phyloP scores from a whole-genome alignment of 2,797 vertebrate species.

The Esox masquinongy region DNA sequence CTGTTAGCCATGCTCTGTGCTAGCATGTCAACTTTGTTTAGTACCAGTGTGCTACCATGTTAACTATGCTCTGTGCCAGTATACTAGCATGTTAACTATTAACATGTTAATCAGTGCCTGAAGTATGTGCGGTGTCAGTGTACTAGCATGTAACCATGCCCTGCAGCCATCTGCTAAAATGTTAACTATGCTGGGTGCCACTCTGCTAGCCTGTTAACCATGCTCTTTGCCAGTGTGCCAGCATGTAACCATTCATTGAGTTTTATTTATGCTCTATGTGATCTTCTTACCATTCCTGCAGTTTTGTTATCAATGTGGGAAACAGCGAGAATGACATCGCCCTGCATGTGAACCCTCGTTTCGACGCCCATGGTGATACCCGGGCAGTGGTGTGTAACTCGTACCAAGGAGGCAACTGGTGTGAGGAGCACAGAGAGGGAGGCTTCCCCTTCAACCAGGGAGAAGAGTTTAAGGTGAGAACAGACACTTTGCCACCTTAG shows the following conservation, averaged over 20 bases:
- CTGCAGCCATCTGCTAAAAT: too few relatives aligned
- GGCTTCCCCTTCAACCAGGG: conserved; percentile 72
- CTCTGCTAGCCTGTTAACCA: too few relatives aligned
- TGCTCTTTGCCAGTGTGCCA: too few relatives aligned
- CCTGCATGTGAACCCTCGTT: conserved; percentile 77
- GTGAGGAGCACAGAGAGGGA: conserved; percentile 66
- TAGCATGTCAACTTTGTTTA: too few relatives aligned
- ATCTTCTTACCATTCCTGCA: conserved; percentile 28
- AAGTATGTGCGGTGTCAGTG: too few relatives aligned
- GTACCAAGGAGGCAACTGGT: conserved; percentile 69
- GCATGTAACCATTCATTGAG: too few relatives aligned
- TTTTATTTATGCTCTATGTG: not conserved
- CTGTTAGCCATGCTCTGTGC: too few relatives aligned
- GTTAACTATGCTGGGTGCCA: too few relatives aligned
- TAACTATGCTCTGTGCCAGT: not conserved
- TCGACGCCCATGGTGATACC: conserved; percentile 71
- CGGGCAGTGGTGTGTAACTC: conserved; percentile 74
- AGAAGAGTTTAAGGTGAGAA: conserved; percentile 70
- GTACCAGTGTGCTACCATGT: too few relatives aligned
- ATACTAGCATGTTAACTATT: too few relatives aligned
- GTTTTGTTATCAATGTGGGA: conserved; percentile 76
- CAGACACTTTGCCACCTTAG: not conserved
- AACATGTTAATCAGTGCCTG: too few relatives aligned
- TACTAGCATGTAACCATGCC: too few relatives aligned
- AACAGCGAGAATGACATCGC: conserved; percentile 56